Conservation (phyloP, 1,140 invertebrate genomes). For the Episyrphus balteatus region DNA sequence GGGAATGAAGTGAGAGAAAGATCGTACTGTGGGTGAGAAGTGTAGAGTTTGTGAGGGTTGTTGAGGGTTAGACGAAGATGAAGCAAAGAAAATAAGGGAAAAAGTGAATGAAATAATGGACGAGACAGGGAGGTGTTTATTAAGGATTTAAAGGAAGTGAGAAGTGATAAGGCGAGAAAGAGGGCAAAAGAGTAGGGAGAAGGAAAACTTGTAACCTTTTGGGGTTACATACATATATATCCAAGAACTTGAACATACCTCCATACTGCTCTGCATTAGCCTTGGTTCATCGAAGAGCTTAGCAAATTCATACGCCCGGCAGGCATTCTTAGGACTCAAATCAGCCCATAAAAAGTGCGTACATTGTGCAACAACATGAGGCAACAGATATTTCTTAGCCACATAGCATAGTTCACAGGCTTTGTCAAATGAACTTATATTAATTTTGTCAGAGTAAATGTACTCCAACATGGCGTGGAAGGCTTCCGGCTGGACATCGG, state of each 20-base stretch:
- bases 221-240: too few species aligned
- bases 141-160: too few species aligned
- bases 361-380: conserved; percentile 66
- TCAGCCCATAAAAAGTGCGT: conserved; percentile 70
- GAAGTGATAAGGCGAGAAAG: not conserved
- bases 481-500: conserved; percentile 73
- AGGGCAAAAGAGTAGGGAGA: too few species aligned
- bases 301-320: conserved; percentile 74
- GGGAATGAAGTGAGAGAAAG: too few species aligned
- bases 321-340: conserved; percentile 65
- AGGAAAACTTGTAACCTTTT: too few species aligned
- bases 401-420: conserved; percentile 77
- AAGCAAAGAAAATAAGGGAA: too few species aligned
- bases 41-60: too few species aligned
- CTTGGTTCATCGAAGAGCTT: conserved; percentile 69
- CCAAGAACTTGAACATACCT: conserved; percentile 38
- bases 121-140: too few species aligned
- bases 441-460: conserved; percentile 70
- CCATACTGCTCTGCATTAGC: conserved; percentile 66
- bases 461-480: conserved; percentile 70
- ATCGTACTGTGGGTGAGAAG: too few species aligned
- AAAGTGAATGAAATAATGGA: too few species aligned
- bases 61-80: too few species aligned
- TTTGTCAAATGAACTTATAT: conserved; percentile 66
- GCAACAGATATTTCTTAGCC: conserved; percentile 80